Base-by-base conservation (phyloP, 2,113 vertebrate genomes). In the Siphamia tubifer region DNA sequence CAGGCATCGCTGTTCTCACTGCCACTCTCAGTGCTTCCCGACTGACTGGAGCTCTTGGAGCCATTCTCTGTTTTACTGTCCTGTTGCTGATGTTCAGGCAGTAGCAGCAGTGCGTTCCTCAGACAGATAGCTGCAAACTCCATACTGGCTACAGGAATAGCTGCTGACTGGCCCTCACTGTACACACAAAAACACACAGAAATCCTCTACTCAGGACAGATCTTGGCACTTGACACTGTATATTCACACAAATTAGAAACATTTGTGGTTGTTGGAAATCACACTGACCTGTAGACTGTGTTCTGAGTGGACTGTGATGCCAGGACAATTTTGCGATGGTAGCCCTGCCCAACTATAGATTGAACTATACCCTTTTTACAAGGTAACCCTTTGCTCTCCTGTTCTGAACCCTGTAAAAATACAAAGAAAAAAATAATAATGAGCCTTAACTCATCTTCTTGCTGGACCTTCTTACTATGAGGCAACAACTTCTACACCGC, bases 331-430 rank as follows among this genome's bases (percentile, higher is more conserved):
- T 99, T 99, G 52, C 96, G 96, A 79, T 99, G 98, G 88, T 98
- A 99, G 15, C 97, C 97, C 90, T 98, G 97, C 19, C 97, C 97
- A 24, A 98, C 95, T 56, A 97, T 94, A 58, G 96, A 98, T 78
- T 99, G 97, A 56, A 99, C 96, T n/a, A 99, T 99, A 23, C 97
- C 97, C 75, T 99, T 99, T 86, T 99, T 99, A 90, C 95, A 98
- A 36, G 97, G 97, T 77, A 99, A 91, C 60, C 96, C 96, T 93
- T 98, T 99, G 68, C 91, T 96, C 88, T 99, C 98, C 89, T 99
- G 96, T 78, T 99, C 98, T 2, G 93, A 95, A 30, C 94, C 97
- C 98, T 99, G 71, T 7, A 81, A 43, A 60, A 36, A 15, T 34
- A 80, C 5, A 63, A 10, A 68, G 9, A 52, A 8, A 52, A 3